Base-by-base conservation (phyloP, 2,113 vertebrate genomes). In the Catharus fuscescens region DNA sequence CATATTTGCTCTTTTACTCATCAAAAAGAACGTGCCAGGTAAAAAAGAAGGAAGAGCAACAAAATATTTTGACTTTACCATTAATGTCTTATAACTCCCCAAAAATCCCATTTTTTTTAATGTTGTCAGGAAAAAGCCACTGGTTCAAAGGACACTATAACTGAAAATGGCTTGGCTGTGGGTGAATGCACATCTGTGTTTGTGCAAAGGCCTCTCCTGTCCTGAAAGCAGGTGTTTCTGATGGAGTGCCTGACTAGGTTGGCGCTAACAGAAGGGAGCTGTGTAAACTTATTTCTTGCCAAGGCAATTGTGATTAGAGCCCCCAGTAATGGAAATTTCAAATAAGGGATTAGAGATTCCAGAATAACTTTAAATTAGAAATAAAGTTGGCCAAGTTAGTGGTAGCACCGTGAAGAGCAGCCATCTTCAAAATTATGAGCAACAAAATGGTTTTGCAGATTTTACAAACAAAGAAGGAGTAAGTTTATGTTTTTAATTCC, bases 321-420 rank as follows among this genome's bases (percentile, higher is more conserved):
- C 23, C 40, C n/a, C 18, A 34, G 64, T 66, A 96, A 88, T 2
- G 56, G 65, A 84, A 84, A 88, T 94, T 93, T 84, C 76, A 56
- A 88, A 88, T 81, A 60, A 10, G 18, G 88, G 86, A 95, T 96
- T 93, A 95, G 60, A 90, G 40, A 74, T 60, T 81, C 21, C 45
- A 31, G 80, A 71, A 67, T 32, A 56, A 65, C 40, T 92, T 90
- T 67, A 90, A 92, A 95, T 93, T 74, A 80, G 74, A 94, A 84
- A 66, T 80, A 50, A 77, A 67, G 40, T 32, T 69, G 42, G 69
- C 77, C 29, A 34, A 42, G 38, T 61, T 52, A 42, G 20, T 64
- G 38, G 56, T 61, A 93, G 26, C 44, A 44, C 18, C 50, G 40
- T 80, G 45, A 50, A 31, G 31, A 82, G 45, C 66, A 84, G 45